phyloP scores from a whole-genome alignment of 2,113 vertebrate genomes.

The Noturus placidus region DNA sequence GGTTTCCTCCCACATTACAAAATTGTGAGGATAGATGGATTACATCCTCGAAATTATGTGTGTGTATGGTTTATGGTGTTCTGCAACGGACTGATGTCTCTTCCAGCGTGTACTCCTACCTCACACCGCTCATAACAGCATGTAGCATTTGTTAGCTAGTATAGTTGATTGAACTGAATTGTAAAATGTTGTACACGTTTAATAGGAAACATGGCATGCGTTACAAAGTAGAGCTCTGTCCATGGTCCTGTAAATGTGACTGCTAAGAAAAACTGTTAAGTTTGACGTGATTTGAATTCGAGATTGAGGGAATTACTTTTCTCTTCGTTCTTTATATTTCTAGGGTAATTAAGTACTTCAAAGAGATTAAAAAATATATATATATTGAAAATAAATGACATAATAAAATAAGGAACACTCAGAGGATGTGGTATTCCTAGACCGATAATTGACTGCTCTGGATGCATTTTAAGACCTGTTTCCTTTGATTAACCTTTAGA shows the following conservation, averaged over 20 bases:
- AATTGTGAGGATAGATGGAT: background rate
- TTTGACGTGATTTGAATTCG: background rate
- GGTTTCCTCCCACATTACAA: background rate
- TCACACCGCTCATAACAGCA: background rate
- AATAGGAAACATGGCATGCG: background rate
- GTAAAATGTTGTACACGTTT: background rate
- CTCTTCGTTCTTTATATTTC: background rate
- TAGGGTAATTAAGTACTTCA: background rate
- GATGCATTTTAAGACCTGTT: slow-evolving; percentile 70
- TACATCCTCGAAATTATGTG: background rate
- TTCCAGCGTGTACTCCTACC: background rate
- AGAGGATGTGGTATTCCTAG: background rate
- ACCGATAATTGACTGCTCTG: slow-evolving; percentile 66
- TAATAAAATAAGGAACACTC: background rate
- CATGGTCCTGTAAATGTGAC: slow-evolving; percentile 39
- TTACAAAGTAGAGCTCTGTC: slow-evolving; percentile 29
- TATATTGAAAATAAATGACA: background rate
- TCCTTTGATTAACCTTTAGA: slow-evolving; percentile 77
- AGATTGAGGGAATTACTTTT: background rate
- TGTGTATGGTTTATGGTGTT: background rate
- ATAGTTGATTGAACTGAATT: background rate
- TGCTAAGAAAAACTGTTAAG: background rate
- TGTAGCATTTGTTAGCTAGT: background rate
- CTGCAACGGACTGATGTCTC: background rate
- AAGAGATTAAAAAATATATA: background rate